Conservation (phyloP, 2,888 invertebrate genomes). For the Diaphora mendica region DNA sequence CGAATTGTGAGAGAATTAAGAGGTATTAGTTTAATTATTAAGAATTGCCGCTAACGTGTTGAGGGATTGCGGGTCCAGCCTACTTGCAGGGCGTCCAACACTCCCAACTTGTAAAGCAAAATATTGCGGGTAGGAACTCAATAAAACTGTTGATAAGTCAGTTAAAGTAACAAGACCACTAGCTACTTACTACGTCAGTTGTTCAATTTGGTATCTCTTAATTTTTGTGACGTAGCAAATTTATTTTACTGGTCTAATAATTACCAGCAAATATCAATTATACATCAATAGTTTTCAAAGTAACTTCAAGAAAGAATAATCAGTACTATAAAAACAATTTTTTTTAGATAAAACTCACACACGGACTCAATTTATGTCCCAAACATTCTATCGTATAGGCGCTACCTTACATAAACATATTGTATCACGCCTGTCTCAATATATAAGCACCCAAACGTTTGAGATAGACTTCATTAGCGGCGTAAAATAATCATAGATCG, state of each 20-base stretch:
- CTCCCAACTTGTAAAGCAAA: not conserved
- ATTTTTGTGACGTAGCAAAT: too few species aligned
- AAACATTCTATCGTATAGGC: not conserved
- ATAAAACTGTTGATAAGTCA: not conserved
- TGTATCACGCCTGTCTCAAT: not conserved
- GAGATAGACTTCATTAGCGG: conserved; percentile 5
- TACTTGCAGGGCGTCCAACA: not conserved
- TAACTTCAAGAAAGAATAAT: not conserved
- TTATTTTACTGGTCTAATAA: too few species aligned
- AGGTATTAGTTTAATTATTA: not conserved
- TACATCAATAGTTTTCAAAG: too few species aligned
- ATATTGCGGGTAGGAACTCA: not conserved
- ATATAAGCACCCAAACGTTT: not conserved
- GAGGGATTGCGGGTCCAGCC: not conserved
- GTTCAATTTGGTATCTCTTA: too few species aligned
- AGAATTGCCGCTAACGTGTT: not conserved
- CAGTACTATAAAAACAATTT: not conserved
- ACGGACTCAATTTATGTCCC: not conserved
- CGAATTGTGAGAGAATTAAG: not conserved
- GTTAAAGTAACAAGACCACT: not conserved
- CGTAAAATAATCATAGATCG: conserved; percentile 10
- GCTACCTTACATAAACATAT: not conserved
- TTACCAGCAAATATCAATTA: too few species aligned
- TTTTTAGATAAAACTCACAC: not conserved
- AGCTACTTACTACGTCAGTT: too few species aligned